A percentile compares a stretch with the other conserved stretches of the same genome.
Conservation (phyloP, 2,888 invertebrate genomes). For the Periphyllus acericola region DNA sequence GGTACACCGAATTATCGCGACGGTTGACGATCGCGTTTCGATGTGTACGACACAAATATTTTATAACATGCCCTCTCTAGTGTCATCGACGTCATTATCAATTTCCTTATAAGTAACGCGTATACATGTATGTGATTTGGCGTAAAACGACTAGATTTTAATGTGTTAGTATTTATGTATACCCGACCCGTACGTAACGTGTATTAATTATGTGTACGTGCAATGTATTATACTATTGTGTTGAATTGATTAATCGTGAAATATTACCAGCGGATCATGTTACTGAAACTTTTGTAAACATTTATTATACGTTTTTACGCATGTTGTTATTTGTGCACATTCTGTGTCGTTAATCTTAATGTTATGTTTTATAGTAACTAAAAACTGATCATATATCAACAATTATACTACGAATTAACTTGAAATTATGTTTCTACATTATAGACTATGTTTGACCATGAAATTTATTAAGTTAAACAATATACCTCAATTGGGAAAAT, state of each 20-base stretch:
- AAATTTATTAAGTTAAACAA: too few relatives aligned
- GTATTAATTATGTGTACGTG: not conserved
- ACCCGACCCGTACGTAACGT: too few relatives aligned
- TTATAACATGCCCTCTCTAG: too few relatives aligned
- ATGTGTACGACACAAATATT: too few relatives aligned
- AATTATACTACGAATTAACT: slow-evolving; percentile 16
- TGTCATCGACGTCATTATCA: too few relatives aligned
- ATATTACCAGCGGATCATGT: not conserved
- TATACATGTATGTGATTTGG: too few relatives aligned
- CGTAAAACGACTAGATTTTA: too few relatives aligned
- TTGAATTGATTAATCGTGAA: not conserved
- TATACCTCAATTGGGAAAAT: too few relatives aligned
- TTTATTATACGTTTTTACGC: slow-evolving; percentile 1
- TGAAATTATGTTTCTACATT: not conserved
- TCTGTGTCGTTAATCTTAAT: not conserved
- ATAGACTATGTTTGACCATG: not conserved
- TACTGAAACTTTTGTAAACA: not conserved
- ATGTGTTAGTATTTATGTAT: not conserved
- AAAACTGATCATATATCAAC: too few relatives aligned
- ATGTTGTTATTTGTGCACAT: slow-evolving; percentile 15
- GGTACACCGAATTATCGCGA: too few relatives aligned
- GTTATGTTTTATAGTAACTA: not conserved
- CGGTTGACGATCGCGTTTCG: too few relatives aligned
- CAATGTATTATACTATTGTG: not conserved
- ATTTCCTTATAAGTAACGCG: too few relatives aligned